Evolutionary conservation across 2,888 invertebrate genomes (phyloP).

Genomic region (Hyppa rectilinea): DNA sequence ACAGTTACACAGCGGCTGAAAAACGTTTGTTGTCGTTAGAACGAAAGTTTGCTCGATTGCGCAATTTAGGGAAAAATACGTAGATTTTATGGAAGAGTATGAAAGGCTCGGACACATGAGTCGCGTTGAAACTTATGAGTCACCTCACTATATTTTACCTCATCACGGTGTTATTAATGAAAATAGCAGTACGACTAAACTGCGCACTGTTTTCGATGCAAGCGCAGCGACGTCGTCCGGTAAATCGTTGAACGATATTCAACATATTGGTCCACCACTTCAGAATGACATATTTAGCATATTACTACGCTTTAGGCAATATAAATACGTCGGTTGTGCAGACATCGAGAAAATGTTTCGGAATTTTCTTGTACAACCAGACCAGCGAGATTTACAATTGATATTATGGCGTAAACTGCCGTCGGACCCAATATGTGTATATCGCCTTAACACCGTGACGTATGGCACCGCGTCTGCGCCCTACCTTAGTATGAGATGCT

Average conservation of each 20-base stretch:
- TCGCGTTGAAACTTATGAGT: background rate
- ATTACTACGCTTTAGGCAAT: slow-evolving; percentile 3
- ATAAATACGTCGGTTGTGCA: slow-evolving; percentile 1
- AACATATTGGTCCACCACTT: background rate
- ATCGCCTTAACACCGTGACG: background rate
- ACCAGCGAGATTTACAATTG: background rate
- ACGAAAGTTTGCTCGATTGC: too few species aligned
- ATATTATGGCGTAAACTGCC: slow-evolving; percentile 4
- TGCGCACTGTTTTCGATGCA: background rate
- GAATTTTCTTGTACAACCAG: background rate
- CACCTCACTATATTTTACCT: background rate
- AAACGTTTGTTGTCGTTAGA: too few species aligned
- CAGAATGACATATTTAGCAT: background rate
- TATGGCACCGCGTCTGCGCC: slow-evolving; percentile 7
- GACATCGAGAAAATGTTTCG: slow-evolving; percentile 4
- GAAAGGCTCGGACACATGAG: background rate
- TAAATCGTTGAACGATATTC: background rate
- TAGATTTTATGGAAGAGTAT: too few species aligned
- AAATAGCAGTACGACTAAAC: background rate
- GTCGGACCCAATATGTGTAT: background rate
- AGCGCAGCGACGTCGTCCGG: background rate
- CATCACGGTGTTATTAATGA: background rate
- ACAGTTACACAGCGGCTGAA: background rate
- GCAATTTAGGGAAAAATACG: too few species aligned
- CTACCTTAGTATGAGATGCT: background rate